These are phyloP conservation scores for Linnaemya tessellans DNA, from an alignment of 2,888 invertebrate species.

Conservation along the genomic window DNA sequence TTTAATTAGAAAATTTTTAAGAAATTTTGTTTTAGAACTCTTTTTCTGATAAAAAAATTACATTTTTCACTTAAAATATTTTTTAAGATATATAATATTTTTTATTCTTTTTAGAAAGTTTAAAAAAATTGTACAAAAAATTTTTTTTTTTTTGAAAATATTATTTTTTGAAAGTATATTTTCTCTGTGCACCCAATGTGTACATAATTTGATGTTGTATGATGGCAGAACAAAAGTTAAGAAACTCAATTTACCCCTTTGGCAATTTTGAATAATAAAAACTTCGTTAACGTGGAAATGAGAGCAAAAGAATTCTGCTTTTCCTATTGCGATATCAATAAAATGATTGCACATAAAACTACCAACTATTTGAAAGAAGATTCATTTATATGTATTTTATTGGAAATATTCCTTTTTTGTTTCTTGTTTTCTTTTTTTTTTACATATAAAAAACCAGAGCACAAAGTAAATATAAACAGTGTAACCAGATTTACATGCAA, in stretches of 20 bases:
- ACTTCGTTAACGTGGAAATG: not conserved
- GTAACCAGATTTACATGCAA: not conserved
- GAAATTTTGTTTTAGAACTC: too few relatives aligned
- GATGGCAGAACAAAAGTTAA: slow-evolving; percentile 20
- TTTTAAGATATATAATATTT: too few relatives aligned
- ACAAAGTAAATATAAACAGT: too few relatives aligned
- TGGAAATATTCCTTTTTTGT: not conserved
- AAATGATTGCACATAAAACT: slow-evolving; percentile 59
- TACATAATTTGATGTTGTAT: not conserved
- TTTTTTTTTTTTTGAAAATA: too few relatives aligned
- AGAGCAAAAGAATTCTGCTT: not conserved
- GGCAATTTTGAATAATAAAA: slow-evolving; percentile 46
- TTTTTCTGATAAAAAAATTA: too few relatives aligned
- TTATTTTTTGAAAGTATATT: too few relatives aligned
- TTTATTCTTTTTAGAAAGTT: too few relatives aligned
- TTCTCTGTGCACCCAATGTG: not conserved
- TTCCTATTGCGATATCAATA: slow-evolving; percentile 59
- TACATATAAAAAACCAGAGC: too few relatives aligned
- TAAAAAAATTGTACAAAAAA: too few relatives aligned
- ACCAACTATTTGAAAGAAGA: slow-evolving; percentile 16
- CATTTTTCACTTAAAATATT: too few relatives aligned
- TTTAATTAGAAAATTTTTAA: too few relatives aligned
- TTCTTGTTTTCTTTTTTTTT: too few relatives aligned
- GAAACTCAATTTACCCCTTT: slow-evolving; percentile 56
- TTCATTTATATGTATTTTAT: not conserved